Conservation (phyloP, 2,888 invertebrate species). For the Pelosia muscerda region DNA sequence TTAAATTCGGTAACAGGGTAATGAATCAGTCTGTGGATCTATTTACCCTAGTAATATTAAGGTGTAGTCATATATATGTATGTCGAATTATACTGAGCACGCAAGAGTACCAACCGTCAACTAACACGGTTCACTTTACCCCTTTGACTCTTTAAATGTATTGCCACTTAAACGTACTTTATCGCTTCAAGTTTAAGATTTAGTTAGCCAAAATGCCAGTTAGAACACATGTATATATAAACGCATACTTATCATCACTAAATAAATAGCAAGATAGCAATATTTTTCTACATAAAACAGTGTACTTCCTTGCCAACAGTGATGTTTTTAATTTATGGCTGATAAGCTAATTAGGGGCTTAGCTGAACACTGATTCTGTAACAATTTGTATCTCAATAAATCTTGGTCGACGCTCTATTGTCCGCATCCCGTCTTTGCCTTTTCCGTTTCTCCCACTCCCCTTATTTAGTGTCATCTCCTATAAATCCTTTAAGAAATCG, state of each 20-base stretch:
- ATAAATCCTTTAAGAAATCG: slow-evolving; percentile 56
- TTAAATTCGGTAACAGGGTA: too few species aligned
- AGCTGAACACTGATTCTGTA: slow-evolving; percentile 54
- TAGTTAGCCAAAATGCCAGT: slow-evolving; percentile 2
- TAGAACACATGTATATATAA: neutral
- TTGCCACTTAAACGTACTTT: slow-evolving; percentile 12
- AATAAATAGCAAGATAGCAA: slow-evolving; percentile 15
- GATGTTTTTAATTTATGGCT: slow-evolving; percentile 51
- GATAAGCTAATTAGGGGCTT: slow-evolving; percentile 56
- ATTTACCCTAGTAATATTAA: too few species aligned
- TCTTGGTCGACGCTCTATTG: slow-evolving; percentile 52
- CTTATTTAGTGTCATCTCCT: slow-evolving; percentile 55
- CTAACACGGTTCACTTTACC: neutral
- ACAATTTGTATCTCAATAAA: slow-evolving; percentile 62
- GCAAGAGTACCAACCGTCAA: neutral
- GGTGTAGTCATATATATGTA: neutral
- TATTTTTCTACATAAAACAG: slow-evolving; percentile 18
- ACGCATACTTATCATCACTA: slow-evolving; percentile 12
- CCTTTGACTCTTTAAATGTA: slow-evolving; percentile 1
- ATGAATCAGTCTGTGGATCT: too few species aligned
- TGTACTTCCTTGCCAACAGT: slow-evolving; percentile 26
- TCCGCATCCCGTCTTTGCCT: slow-evolving; percentile 46
- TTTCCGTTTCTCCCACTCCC: slow-evolving; percentile 44
- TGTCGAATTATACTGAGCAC: neutral
- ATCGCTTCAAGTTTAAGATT: slow-evolving; percentile 3